A percentile compares a stretch with the other conserved stretches of the same genome.
Evolutionary conservation across 2,888 invertebrate genomes (phyloP).

Genomic region (Leucozona laternaria): DNA sequence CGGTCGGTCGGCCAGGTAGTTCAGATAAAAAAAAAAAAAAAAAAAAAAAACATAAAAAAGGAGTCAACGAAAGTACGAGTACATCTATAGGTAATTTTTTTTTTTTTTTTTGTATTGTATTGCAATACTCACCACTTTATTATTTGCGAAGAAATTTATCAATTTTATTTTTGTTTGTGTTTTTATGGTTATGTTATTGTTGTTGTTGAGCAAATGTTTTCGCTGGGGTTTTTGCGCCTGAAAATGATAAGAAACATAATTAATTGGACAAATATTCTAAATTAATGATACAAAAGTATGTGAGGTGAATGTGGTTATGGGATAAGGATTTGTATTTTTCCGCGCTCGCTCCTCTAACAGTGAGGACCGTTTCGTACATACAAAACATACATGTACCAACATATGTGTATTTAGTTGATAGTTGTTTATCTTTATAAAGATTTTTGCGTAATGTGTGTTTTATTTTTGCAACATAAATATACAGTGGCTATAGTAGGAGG

Average conservation of each 20-base stretch:
- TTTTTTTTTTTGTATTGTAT: slow-evolving; percentile 20
- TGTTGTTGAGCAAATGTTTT: slow-evolving; percentile 29
- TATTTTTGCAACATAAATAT: slow-evolving; percentile 13
- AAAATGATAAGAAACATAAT: slow-evolving; percentile 72
- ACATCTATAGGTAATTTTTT: not conserved
- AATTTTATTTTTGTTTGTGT: slow-evolving; percentile 22
- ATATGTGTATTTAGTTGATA: not conserved
- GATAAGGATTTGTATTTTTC: slow-evolving; percentile 23
- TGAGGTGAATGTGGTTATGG: slow-evolving; percentile 24
- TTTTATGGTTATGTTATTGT: slow-evolving; percentile 10
- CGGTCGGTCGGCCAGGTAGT: not conserved
- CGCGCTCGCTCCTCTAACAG: not conserved
- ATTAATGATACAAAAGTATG: slow-evolving; percentile 64
- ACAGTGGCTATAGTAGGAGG: slow-evolving; percentile 29
- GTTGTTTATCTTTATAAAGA: slow-evolving; percentile 26
- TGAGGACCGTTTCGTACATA: not conserved
- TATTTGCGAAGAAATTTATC: slow-evolving; percentile 61
- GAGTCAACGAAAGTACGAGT: slow-evolving; percentile 44
- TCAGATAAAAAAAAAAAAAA: not conserved
- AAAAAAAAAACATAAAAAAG: not conserved
- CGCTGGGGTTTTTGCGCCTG: slow-evolving; percentile 45
- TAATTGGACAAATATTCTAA: slow-evolving; percentile 74
- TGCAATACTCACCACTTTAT: slow-evolving; percentile 51
- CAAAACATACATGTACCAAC: too few species aligned
- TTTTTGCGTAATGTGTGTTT: slow-evolving; percentile 54